Evolutionary conservation across 1,140 invertebrate genomes (phyloP), one percentile per base, ranked within the genome.

Genomic region (Bombus sylvicola): DNA sequence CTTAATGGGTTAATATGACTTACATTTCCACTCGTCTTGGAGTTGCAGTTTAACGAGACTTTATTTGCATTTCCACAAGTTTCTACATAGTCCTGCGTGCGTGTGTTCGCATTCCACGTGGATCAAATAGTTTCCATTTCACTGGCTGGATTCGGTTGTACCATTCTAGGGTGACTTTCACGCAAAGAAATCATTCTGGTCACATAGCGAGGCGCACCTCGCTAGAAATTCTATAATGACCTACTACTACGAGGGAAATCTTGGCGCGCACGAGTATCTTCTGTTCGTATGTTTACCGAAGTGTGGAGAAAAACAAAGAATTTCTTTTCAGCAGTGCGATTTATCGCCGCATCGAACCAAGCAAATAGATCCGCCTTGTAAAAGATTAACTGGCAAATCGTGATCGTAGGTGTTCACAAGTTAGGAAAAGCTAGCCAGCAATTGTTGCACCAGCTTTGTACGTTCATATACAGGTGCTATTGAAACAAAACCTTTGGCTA

Each of bases 101-200:
- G 47, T 13, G 43, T 43, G 80, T 83, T 89, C 71, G 59, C 83
- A 81, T 90, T 88, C 83, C 87, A 41, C 34, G n/a, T 59, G 71
- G 75, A 68, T 85, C 79, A 74, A 83, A 90, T 85, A 87, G 76
- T 90, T 90, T 90, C 83, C 86, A 90, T 90, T 90, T 90, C 89
- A 89, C 83, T 83, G 64, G 69, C 39, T 80, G 62, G 88, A 90
- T 90, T 90, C 80, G 86, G 72, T 86, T 22, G 83, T 75, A 90
- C 85, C 79, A 83, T 85, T 78, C 68, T 77, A 71, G 34, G 68
- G 81, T 87, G 76, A 90, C 89, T 90, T 90, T 90, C 89, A 90
- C 86, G 88, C 39, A 88, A 90, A 90, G 89, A 90, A 90, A 90
- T 90, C 80, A 89, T 89, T 89, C 90, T 86, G 59, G 89, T 89